phyloP scores from a whole-genome alignment of 2,113 vertebrate species.

The Tyto alba region DNA sequence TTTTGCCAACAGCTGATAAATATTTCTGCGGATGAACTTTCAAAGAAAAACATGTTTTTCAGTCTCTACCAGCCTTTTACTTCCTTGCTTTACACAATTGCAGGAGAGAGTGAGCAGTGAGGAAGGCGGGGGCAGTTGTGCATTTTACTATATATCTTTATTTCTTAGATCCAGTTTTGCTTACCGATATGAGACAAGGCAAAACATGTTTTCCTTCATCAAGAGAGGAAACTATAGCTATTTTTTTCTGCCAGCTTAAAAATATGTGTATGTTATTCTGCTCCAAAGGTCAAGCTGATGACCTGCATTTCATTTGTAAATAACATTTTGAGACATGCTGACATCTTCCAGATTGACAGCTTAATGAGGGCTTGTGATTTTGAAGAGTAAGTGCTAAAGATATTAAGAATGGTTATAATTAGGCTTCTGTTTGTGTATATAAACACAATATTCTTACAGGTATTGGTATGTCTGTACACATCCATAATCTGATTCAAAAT shows the following conservation, averaged over 20 bases:
- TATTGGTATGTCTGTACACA: not conserved
- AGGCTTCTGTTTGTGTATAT: not conserved
- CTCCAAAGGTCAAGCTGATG: not conserved
- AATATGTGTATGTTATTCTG: not conserved
- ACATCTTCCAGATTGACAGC: not conserved
- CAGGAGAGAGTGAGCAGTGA: constrained; percentile 2
- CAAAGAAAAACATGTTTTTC: constrained; percentile 75
- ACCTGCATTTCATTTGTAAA: constrained; percentile 2
- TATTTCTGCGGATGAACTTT: constrained; percentile 54
- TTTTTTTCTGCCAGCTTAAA: constrained; percentile 6
- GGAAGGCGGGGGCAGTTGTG: constrained; percentile 54
- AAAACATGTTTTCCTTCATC: constrained; percentile 66
- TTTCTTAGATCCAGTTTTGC: constrained; percentile 32
- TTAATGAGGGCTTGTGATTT: not conserved
- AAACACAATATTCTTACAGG: not conserved
- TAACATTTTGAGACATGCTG: not conserved
- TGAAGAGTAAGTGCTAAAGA: not conserved
- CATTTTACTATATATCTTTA: constrained; percentile 38
- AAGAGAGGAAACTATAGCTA: constrained; percentile 37
- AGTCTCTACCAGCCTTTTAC: constrained; percentile 33
- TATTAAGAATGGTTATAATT: not conserved
- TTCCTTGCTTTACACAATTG: constrained; percentile 64
- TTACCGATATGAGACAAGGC: constrained; percentile 22
- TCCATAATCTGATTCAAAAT: not conserved
- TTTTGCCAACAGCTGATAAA: constrained; percentile 60